Evolutionary conservation across 2,113 vertebrate species (phyloP), one percentile per base, ranked within the genome.

Genomic region (Oncorhynchus tshawytscha): DNA sequence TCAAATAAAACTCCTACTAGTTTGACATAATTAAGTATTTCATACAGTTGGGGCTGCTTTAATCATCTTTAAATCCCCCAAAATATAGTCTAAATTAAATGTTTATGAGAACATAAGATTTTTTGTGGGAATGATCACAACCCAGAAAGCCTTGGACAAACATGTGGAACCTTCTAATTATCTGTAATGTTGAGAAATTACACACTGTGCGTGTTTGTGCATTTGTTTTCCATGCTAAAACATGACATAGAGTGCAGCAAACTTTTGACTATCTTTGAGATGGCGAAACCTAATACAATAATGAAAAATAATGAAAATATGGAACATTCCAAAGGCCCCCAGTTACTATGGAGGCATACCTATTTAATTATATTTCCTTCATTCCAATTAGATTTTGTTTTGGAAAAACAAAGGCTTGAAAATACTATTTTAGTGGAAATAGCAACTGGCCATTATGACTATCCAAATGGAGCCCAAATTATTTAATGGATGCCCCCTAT

Each of bases 71-170:
- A 91, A 91, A 93, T 91, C 90, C 85, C 85, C 86, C 91, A 89
- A 91, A 91, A 91, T 90, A 88, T 90, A 92, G 90, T 93, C 91
- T 93, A 91, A 92, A 93, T 91, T 85, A 91, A 89, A 89, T 82
- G 82, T 92, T 92, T 92, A 91, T 88, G 87, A 85, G 91, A 88
- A 85, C 85, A 88, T 79, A 74, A 85, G 82, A 88, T 27, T 92
- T 89, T 91, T 91, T 93, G 91, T 90, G 91, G 92, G 77, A 81
- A 90, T 85, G 81, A 91, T 91, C 89, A 87, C 86, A 85, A 80
- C 89, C 88, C 83, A 75, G 70, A 83, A 87, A 89, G 88, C 80
- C 77, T 85, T 82, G 86, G 87, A 90, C 86, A 91, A 89, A 89
- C 88, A 91, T 86, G 84, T 84, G 76, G 79, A 91, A 89, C 88